Percentiles rank a stretch among this genome's conserved stretches.
Conservation (phyloP, 2,797 vertebrate genomes). For the Enteromius mattozi region DNA sequence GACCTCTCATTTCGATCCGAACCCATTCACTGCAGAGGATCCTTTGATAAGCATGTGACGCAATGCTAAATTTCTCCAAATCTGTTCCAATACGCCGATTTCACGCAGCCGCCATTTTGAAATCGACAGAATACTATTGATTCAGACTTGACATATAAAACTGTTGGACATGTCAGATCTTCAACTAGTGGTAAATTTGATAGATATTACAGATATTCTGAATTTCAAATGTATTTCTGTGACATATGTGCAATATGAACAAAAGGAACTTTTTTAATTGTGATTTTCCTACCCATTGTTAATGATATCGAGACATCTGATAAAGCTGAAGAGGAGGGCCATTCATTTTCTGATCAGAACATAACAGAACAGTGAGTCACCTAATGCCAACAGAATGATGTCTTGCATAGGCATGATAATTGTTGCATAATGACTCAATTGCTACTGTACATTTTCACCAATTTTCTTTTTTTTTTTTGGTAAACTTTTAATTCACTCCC, state of each 20-base stretch:
- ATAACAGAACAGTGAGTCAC: not conserved
- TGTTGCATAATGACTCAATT: not conserved
- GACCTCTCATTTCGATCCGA: not conserved
- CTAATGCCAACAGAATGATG: not conserved
- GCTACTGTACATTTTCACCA: not conserved
- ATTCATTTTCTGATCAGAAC: not conserved
- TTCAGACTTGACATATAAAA: not conserved
- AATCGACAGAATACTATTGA: not conserved
- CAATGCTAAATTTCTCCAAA: not conserved
- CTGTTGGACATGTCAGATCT: not conserved
- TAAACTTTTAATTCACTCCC: not conserved
- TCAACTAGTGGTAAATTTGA: not conserved
- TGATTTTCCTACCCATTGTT: not conserved
- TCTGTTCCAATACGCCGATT: not conserved
- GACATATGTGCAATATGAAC: not conserved
- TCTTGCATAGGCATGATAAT: too few relatives aligned
- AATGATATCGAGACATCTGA: not conserved
- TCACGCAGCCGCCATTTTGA: too few relatives aligned
- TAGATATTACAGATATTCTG: not conserved
- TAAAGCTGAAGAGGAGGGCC: not conserved
- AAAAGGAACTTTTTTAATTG: not conserved
- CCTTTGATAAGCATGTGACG: not conserved
- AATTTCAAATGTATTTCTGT: not conserved
- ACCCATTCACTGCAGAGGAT: not conserved
- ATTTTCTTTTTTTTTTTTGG: not conserved